A percentile compares a stretch with the other conserved stretches of the same genome.
phyloP scores from a whole-genome alignment of 2,113 vertebrate genomes.

The Acrocephalus kingi region DNA sequence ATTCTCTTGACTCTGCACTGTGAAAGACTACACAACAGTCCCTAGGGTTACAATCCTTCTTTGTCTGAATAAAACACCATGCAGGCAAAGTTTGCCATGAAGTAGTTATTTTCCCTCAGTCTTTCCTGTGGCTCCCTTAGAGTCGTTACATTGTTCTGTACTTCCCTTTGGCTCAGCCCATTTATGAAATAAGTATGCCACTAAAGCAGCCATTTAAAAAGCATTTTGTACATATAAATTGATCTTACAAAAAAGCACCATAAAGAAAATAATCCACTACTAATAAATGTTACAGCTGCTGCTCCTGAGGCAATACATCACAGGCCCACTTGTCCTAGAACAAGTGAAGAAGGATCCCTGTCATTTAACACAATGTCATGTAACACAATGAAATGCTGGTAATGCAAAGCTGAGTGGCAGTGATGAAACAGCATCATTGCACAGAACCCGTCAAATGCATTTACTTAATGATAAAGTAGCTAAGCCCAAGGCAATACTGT shows the following conservation, averaged over 20 bases:
- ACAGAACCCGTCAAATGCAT: constrained; percentile 6
- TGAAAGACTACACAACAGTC: not conserved
- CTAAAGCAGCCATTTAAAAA: constrained; percentile 22
- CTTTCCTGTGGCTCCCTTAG: not conserved
- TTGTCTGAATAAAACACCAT: not conserved
- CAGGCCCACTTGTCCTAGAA: not conserved
- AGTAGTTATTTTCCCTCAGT: not conserved
- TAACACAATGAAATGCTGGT: not conserved
- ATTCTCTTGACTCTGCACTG: not conserved
- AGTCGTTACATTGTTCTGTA: not conserved
- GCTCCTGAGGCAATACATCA: not conserved
- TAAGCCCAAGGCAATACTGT: not conserved
- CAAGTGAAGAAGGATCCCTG: not conserved
- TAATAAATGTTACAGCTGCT: not conserved
- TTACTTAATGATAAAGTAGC: not conserved
- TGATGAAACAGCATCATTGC: not conserved
- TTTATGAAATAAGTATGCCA: not conserved
- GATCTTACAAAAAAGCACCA: not conserved
- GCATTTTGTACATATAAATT: not conserved
- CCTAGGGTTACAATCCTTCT: not conserved
- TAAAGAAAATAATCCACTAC: not conserved
- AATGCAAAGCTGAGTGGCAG: not conserved
- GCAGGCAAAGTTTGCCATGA: not conserved
- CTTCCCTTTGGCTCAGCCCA: not conserved
- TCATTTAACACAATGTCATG: not conserved